Evolutionary conservation across 2,113 vertebrate species (phyloP), one percentile per base, ranked within the genome.

Genomic region (Sterrhoptilus dennistouni): DNA sequence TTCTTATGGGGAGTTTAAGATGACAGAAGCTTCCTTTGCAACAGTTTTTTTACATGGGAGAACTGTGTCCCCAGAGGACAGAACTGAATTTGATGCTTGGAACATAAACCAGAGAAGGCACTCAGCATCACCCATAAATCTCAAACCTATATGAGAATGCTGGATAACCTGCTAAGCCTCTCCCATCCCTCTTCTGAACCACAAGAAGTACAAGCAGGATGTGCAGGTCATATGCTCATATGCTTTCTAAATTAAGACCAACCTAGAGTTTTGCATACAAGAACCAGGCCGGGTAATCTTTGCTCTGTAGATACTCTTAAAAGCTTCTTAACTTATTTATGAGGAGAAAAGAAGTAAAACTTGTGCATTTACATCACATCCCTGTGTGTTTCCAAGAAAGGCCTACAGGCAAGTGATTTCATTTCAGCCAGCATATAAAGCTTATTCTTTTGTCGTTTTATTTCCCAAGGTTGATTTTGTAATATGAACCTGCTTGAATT

Each of bases 321-420:
- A 63, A 89, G 64, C 68, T 78, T 88, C 78, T 71, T 85, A 49
- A 91, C 36, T 91, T 94, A 89, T 68, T 81, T 87, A 85, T 54
- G 50, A 91, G 59, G 14, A 75, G 31, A 65, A 82, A 93, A 87
- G 22, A 81, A 87, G 47, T 24, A 64, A 14, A 70, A 78, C 35
- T 74, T 60, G 11, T 45, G 36, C 87, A 78, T 94, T 94, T 87
- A 86, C 64, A 87, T 94, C 82, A 86, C 54, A 71, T 83, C 57
- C 76, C 64, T 81, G 38, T 1, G 8, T 74, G 33, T 72, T 93
- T 92, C 74, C 76, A 83, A 80, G 79, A 21, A 65, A 95, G 56
- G 79, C 93, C 88, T 54, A 64, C 71, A 64, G 93, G 56, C 47
- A 77, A 89, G 31, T 49, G 49, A 76, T 66, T 90, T 84, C 44